Evolutionary conservation across 1,140 invertebrate species (phyloP).

Genomic region (Caenorhabditis latens): DNA sequence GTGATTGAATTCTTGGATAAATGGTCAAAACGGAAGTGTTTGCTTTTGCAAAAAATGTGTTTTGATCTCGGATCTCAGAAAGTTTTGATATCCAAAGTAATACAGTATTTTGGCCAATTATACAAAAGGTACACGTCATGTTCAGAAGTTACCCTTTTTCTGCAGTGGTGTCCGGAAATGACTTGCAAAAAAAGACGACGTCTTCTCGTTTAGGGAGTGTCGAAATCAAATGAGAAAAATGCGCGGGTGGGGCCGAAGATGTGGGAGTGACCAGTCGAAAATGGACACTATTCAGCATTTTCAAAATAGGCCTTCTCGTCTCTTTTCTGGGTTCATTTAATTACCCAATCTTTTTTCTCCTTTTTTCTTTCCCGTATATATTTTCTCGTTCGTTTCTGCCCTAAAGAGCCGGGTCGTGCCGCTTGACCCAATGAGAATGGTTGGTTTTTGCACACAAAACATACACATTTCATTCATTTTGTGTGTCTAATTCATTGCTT

Average conservation of each 20-base stretch:
- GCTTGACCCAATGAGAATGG: slow-evolving; percentile 1
- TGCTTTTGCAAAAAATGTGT: no score
- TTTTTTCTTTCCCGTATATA: neutral
- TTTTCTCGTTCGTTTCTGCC: neutral
- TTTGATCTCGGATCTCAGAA: no score
- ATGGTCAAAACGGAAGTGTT: no score
- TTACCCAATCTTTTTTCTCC: slow-evolving; percentile 12
- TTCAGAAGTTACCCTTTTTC: neutral
- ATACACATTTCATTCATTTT: neutral
- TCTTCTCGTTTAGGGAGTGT: neutral
- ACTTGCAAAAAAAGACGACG: neutral
- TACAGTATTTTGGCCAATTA: no score
- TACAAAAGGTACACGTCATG: no score
- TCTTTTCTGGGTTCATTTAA: neutral
- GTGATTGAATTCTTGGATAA: no score
- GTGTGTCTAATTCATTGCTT: neutral
- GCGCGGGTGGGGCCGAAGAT: neutral
- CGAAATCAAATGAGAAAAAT: slow-evolving; percentile 26
- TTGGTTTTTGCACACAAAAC: neutral
- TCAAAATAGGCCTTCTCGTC: no score
- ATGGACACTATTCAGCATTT: slow-evolving; percentile 14
- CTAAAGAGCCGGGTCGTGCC: slow-evolving; percentile 24
- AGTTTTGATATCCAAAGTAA: no score
- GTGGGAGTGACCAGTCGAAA: neutral
- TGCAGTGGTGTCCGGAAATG: neutral